phyloP scores from a whole-genome alignment of 2,888 invertebrate genomes.

The Dichetophora obliterata region DNA sequence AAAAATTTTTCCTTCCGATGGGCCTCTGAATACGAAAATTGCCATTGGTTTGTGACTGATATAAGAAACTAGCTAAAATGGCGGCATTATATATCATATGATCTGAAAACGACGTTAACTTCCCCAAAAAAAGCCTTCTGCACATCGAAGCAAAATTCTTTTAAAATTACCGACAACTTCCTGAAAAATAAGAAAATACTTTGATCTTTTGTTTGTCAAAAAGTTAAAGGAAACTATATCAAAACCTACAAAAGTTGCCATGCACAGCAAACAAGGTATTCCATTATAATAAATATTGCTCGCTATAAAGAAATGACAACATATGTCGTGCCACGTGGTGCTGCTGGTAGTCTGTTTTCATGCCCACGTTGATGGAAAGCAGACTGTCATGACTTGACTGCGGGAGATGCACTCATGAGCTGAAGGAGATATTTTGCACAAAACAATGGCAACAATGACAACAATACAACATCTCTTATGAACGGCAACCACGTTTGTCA shows the following conservation, averaged over 20 bases:
- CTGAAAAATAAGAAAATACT: no score
- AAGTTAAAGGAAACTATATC: no score
- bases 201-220: no score
- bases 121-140: no score
- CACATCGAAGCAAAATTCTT: no score
- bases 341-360: slow-evolving; percentile 44
- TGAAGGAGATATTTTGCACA: neutral
- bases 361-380: slow-evolving; percentile 58
- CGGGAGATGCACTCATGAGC: neutral
- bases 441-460: slow-evolving; percentile 9
- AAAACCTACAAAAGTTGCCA: slow-evolving; percentile 3
- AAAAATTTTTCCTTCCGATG: no score
- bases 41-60: no score
- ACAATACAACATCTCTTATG: neutral
- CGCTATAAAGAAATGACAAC: slow-evolving; percentile 2
- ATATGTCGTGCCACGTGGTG: slow-evolving; percentile 61
- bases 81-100: no score
- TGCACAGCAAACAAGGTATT: neutral
- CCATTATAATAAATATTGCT: neutral
- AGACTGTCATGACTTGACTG: slow-evolving; percentile 54
- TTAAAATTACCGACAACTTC: no score
- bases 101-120: no score
- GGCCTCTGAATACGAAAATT: no score
- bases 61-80: no score
- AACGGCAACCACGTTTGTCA: slow-evolving; percentile 14